A percentile compares a stretch with the other conserved stretches of the same genome.
phyloP scores from a whole-genome alignment of 2,888 invertebrate species.

The Leptinotarsa tumamoca region DNA sequence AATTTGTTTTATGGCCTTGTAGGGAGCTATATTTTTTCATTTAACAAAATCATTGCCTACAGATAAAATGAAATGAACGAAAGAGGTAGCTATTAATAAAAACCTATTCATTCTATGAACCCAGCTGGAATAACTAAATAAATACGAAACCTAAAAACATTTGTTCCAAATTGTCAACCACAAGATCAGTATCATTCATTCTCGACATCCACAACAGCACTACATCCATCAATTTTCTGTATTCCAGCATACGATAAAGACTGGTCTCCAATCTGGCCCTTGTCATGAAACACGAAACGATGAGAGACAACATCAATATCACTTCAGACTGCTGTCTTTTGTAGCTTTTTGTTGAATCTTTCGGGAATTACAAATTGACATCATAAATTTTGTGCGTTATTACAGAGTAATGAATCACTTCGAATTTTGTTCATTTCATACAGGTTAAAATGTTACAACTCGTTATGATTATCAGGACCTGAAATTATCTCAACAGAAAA shows the following conservation, averaged over 20 bases:
- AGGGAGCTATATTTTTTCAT: too few species aligned
- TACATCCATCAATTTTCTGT: conserved; percentile 21
- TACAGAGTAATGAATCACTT: background rate
- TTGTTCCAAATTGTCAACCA: background rate
- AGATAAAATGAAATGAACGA: background rate
- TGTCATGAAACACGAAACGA: conserved; percentile 36
- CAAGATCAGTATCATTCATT: conserved; percentile 8
- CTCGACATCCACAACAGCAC: conserved; percentile 20
- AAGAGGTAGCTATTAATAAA: background rate
- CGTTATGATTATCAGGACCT: too few species aligned
- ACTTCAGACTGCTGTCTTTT: conserved; percentile 31
- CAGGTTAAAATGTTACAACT: background rate
- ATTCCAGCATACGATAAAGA: conserved; percentile 35
- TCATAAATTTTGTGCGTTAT: conserved; percentile 28
- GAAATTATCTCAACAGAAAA: too few species aligned
- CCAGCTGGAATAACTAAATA: background rate
- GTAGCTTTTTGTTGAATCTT: conserved; percentile 36
- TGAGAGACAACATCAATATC: conserved; percentile 35
- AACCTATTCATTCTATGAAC: background rate
- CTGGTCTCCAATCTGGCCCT: conserved; percentile 29
- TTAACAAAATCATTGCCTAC: too few species aligned
- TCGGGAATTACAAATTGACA: conserved; percentile 30
- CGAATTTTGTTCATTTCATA: background rate
- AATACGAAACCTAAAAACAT: background rate
- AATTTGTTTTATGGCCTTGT: too few species aligned